Percentiles rank a stretch among this genome's conserved stretches.
These are phyloP conservation scores for Drosophila erecta DNA, from an alignment of 1,140 invertebrate species.

Conservation along the genomic window DNA sequence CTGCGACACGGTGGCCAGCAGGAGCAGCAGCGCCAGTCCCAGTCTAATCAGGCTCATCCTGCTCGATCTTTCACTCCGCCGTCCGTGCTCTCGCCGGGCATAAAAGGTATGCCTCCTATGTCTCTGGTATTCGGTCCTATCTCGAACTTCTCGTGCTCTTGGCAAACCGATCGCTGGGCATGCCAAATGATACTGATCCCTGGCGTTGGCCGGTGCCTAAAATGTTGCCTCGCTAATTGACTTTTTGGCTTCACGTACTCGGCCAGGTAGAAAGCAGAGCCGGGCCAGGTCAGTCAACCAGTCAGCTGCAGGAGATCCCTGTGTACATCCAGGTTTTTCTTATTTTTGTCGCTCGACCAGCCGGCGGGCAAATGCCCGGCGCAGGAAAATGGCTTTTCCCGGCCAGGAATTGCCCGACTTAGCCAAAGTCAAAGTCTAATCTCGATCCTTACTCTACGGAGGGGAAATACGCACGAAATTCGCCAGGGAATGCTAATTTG, in stretches of 20 bases:
- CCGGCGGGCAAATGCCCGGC: conserved; percentile 47
- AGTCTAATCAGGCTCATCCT: conserved; percentile 41
- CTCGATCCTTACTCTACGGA: not conserved
- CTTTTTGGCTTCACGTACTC: conserved; percentile 6
- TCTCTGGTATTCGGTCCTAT: conserved; percentile 20
- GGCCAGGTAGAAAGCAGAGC: conserved; percentile 4
- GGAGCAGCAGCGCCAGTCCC: conserved; percentile 55
- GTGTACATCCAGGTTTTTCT: conserved; percentile 12
- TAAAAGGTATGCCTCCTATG: conserved; percentile 19
- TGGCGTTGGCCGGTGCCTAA: not conserved
- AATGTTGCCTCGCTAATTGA: conserved; percentile 31
- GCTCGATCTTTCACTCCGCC: conserved; percentile 13
- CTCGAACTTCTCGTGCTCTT: conserved; percentile 16
- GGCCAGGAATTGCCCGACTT: conserved; percentile 51
- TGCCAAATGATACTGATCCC: conserved; percentile 62
- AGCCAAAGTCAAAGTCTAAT: conserved; percentile 37
- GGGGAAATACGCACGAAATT: conserved; percentile 1
- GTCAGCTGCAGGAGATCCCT: conserved; percentile 33
- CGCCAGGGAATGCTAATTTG: too few species aligned
- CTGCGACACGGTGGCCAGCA: conserved; percentile 51
- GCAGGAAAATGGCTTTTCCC: conserved; percentile 51
- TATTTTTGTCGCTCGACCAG: conserved; percentile 40
- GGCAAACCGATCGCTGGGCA: conserved; percentile 52
- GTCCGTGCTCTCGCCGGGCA: conserved; percentile 19
- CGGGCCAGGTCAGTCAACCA: conserved; percentile 39